A percentile compares a stretch with the other conserved stretches of the same genome.
These are phyloP conservation scores for Meteorus sp. DNA, from an alignment of 1,140 invertebrate species.

Conservation along the genomic window DNA sequence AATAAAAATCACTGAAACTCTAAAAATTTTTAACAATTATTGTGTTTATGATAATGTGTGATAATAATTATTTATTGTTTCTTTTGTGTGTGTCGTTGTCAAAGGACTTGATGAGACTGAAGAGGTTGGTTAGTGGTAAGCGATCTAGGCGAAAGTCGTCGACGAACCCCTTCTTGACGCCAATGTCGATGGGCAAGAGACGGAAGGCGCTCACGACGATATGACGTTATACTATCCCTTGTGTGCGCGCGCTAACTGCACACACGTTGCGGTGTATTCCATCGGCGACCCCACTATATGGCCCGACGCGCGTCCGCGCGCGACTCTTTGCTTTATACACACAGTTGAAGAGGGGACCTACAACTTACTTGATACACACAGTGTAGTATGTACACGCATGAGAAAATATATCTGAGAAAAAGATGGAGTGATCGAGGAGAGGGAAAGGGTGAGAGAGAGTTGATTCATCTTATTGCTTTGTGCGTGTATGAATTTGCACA, in stretches of 20 bases:
- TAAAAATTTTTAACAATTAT: too few species aligned
- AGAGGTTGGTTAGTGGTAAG: conserved; percentile 10
- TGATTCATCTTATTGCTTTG: too few species aligned
- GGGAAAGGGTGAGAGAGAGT: too few species aligned
- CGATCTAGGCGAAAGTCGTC: conserved; percentile 19
- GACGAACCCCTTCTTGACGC: conserved; percentile 27
- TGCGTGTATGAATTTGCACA: too few species aligned
- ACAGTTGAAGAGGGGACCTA: not conserved
- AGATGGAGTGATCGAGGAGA: too few species aligned
- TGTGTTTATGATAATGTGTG: too few species aligned
- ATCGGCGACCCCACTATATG: not conserved
- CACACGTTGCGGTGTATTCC: not conserved
- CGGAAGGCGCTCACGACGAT: conserved; percentile 9
- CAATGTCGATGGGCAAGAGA: not conserved
- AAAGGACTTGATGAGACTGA: conserved; percentile 29
- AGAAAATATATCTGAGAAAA: too few species aligned
- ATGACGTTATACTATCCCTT: conserved; percentile 20
- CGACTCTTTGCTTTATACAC: not conserved
- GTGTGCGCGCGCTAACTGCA: conserved; percentile 3
- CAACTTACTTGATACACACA: too few species aligned
- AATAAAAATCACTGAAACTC: too few species aligned
- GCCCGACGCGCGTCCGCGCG: too few species aligned
- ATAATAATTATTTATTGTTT: too few species aligned
- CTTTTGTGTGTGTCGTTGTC: conserved; percentile 23
- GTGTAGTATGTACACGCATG: too few species aligned